phyloP scores from a whole-genome alignment of 2,797 vertebrate species.

The Scolopax bukidnonensis region DNA sequence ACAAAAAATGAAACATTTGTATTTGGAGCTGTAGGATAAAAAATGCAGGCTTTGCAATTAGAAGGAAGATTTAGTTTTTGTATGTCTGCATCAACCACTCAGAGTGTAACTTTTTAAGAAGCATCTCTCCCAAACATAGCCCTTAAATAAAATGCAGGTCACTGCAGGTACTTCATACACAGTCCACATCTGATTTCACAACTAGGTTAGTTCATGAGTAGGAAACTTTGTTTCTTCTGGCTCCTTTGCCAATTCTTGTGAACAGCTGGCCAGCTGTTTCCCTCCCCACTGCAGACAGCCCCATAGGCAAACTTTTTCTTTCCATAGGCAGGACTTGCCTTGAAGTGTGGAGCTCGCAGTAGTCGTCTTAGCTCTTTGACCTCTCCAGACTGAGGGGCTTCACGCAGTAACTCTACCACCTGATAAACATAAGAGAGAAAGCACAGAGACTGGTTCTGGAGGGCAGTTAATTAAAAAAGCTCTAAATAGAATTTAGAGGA shows the following conservation, averaged over 20 bases:
- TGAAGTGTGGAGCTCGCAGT: conserved; percentile 85
- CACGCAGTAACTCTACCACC: conserved; percentile 83
- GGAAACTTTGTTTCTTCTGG: background rate
- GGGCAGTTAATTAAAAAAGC: background rate
- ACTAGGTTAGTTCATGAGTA: background rate
- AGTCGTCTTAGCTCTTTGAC: conserved; percentile 86
- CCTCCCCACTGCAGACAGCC: background rate
- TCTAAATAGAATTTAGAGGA: background rate
- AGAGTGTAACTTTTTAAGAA: background rate
- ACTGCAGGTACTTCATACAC: background rate
- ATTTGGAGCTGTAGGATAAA: background rate
- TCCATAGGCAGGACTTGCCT: conserved; percentile 76
- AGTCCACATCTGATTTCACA: background rate
- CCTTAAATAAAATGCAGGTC: background rate
- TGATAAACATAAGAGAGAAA: conserved; percentile 36
- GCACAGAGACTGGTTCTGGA: background rate
- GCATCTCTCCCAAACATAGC: background rate
- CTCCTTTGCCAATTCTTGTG: background rate
- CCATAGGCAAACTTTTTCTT: background rate
- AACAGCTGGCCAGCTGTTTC: background rate
- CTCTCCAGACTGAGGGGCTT: conserved; percentile 81
- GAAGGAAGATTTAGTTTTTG: background rate
- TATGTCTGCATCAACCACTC: background rate
- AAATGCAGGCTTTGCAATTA: background rate
- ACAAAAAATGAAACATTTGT: background rate